Percentiles rank a stretch among this genome's conserved stretches.
phyloP scores from a whole-genome alignment of 2,113 vertebrate genomes.

The Spea multiplicata region DNA sequence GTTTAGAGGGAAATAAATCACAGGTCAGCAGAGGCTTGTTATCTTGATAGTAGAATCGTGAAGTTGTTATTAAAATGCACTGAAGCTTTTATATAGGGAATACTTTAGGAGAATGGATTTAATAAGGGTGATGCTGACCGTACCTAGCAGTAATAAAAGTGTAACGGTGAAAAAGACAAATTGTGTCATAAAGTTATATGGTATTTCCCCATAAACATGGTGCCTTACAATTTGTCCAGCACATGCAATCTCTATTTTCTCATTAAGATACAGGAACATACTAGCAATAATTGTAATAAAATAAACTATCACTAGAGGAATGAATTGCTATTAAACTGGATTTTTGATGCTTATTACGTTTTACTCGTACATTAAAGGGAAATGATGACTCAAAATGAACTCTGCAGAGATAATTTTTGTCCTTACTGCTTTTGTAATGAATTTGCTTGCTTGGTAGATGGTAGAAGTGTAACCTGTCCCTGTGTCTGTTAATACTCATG shows the following conservation, averaged over 20 bases:
- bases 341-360: background rate
- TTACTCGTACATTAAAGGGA: background rate
- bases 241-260: background rate
- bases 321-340: background rate
- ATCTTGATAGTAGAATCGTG: conserved; percentile 8
- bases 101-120: conserved; percentile 5
- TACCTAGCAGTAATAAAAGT: background rate
- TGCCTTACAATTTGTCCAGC: background rate
- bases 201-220: background rate
- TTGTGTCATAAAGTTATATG: background rate
- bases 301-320: background rate
- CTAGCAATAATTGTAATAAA: background rate
- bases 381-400: no score
- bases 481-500: no score
- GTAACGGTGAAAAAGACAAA: conserved; percentile 1
- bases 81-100: conserved; percentile 15
- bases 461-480: no score
- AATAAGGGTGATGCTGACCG: conserved; percentile 4
- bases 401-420: no score
- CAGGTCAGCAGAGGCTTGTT: conserved; percentile 16
- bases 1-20: conserved; percentile 1
- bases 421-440: no score
- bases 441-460: no score
- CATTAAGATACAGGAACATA: background rate
- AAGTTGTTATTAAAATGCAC: conserved; percentile 6